Evolutionary conservation across 2,888 invertebrate genomes (phyloP).

Genomic region (Agonum fuliginosum): DNA sequence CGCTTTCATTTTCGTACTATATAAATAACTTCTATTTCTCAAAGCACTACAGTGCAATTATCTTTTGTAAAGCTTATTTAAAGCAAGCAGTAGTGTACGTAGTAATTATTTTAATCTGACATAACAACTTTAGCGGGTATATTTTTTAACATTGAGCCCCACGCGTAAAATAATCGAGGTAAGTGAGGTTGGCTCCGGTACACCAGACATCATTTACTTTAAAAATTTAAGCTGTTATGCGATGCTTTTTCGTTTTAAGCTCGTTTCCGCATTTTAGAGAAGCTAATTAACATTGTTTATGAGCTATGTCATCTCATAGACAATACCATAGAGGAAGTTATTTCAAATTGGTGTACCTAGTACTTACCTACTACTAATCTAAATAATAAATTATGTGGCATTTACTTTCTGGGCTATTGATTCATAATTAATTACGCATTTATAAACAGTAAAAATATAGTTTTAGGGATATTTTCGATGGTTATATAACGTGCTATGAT

Average conservation of each 20-base stretch:
- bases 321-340: constrained; percentile 11
- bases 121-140: constrained; percentile 26
- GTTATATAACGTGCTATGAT: too few species aligned
- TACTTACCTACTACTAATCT: too few species aligned
- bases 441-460: too few species aligned
- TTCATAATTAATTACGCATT: too few species aligned
- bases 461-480: too few species aligned
- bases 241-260: constrained; percentile 38
- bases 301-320: constrained; percentile 39
- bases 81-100: too few species aligned
- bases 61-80: too few species aligned
- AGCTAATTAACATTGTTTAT: constrained; percentile 52
- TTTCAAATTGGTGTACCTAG: constrained; percentile 1
- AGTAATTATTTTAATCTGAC: constrained; percentile 7
- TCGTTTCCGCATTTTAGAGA: constrained; percentile 37
- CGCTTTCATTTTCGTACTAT: too few species aligned
- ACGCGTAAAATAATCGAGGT: constrained; percentile 22
- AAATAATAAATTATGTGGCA: constrained; percentile 12
- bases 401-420: too few species aligned
- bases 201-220: constrained; percentile 39
- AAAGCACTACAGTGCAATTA: too few species aligned
- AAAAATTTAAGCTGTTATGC: constrained; percentile 43
- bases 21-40: too few species aligned
- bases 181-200: not conserved
- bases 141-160: constrained; percentile 23